Evolutionary conservation across 1,140 invertebrate genomes (phyloP), one percentile per base, ranked within the genome.

Genomic region (Apocrypta bakeri): DNA sequence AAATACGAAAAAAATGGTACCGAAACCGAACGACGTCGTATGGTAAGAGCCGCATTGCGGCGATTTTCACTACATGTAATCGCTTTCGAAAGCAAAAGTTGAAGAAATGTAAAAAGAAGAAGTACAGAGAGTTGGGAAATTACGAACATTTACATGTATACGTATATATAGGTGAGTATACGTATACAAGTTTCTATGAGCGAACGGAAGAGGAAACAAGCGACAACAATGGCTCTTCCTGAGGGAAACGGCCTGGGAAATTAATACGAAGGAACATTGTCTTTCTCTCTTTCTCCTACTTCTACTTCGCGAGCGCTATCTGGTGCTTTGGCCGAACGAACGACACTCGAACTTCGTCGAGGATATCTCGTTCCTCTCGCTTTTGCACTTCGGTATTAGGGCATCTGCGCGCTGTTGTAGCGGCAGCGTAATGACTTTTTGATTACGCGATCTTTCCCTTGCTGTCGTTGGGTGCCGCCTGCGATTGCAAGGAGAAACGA

Each of bases 231-330:
- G 79, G 75, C 69, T 74, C 74, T 85, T 86, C 82, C 84, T 71
- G 84, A 63, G 73, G 74, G 84, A 64, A 75, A 69, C n/a, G 71
- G 69, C 17, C 56, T 86, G 84, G 84, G 85, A 88, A 86, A 88
- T 88, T 87, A 88, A 88, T 88, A 88, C 86, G 85, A 85, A 88
- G 86, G 85, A 86, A 85, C 85, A 86, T 88, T 87, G 85, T 17
- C 29, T n/a, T 24, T 31, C 25, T 25, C 21, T 31, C 66, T 72
- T 25, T 29, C 25, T 17, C 21, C 40, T 29, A 11, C 31, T 42
- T 71, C 4, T 17, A 11, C 42, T 27, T 66, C 72, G 11, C 66
- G 24, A 27, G 66, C 21, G 29, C 12, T 64, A 21, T 56, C 24
- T 4, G 9, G 29, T 7, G n/a, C 63, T 68, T 73, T 42, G 21